Conservation (phyloP, 2,797 vertebrate genomes). For the Orestias chungarensis region DNA sequence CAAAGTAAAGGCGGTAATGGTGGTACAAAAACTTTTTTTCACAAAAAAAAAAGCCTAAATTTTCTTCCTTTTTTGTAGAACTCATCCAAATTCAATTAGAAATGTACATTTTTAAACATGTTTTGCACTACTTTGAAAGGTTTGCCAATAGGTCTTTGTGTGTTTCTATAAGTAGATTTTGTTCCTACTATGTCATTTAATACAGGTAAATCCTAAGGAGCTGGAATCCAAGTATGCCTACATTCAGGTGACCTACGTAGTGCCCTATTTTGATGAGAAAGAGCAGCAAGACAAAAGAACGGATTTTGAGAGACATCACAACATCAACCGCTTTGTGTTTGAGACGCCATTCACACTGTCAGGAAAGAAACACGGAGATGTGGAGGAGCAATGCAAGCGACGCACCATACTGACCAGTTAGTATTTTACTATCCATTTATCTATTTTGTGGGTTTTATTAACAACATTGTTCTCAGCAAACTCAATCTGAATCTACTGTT, state of each 20-base stretch:
- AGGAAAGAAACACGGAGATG: constrained; percentile 95
- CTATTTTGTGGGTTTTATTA: neutral
- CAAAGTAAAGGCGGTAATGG: neutral
- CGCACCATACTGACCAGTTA: constrained; percentile 93
- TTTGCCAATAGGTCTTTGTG: neutral
- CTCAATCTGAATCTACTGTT: neutral
- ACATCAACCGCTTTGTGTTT: constrained; percentile 95
- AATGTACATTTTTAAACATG: neutral
- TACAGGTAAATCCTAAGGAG: constrained; percentile 96
- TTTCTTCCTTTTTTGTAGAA: neutral
- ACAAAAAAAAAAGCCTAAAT: neutral
- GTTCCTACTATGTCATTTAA: neutral
- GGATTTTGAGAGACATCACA: constrained; percentile 96
- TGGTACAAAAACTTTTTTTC: neutral
- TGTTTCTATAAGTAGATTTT: neutral
- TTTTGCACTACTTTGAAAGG: neutral
- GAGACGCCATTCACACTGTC: constrained; percentile 97
- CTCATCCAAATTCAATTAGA: neutral
- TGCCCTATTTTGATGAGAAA: constrained; percentile 95
- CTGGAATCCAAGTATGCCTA: constrained; percentile 95
- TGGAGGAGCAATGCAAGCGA: constrained; percentile 98
- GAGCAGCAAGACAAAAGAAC: constrained; percentile 93
- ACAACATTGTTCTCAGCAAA: neutral
- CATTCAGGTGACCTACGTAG: constrained; percentile 96
- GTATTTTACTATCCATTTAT: constrained; percentile 10